Evolutionary conservation across 1,140 invertebrate species (phyloP).

Genomic region (Bombus balteatus): DNA sequence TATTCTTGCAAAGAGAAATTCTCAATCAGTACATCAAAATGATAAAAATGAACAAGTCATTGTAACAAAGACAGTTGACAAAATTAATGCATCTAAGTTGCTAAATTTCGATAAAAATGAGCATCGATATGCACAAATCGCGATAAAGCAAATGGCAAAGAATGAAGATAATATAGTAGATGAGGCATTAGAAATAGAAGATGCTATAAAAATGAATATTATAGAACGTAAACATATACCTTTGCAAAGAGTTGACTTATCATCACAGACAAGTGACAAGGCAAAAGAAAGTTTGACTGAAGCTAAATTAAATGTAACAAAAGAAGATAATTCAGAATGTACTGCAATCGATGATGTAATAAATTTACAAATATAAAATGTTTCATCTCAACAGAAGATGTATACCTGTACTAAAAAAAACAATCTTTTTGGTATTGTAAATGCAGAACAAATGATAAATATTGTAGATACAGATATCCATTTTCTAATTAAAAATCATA

Average conservation of each 20-base stretch:
- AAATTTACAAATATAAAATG: constrained; percentile 26
- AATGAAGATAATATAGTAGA: constrained; percentile 54
- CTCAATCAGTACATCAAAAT: constrained; percentile 53
- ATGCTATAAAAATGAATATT: constrained; percentile 75
- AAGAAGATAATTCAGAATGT: constrained; percentile 29
- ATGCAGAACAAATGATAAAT: not conserved
- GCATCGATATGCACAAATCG: constrained; percentile 57
- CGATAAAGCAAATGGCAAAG: constrained; percentile 24
- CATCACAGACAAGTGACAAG: constrained; percentile 40
- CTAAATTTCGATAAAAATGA: constrained; percentile 66
- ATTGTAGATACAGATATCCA: not conserved
- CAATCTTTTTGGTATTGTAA: not conserved
- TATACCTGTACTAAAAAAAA: not conserved
- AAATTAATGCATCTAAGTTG: constrained; percentile 61
- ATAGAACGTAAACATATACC: constrained; percentile 69
- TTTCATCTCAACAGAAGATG: not conserved
- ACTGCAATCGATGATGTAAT: constrained; percentile 2
- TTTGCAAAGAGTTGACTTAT: constrained; percentile 57
- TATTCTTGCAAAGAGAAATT: constrained; percentile 82
- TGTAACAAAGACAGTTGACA: constrained; percentile 70
- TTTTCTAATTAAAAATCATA: not conserved
- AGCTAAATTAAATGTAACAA: constrained; percentile 13
- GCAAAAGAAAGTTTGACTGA: constrained; percentile 9
- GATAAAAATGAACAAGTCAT: constrained; percentile 70
- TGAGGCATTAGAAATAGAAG: constrained; percentile 72